Evolutionary conservation across 2,797 vertebrate genomes (phyloP).

Genomic region (Tauraco hartlaubi): DNA sequence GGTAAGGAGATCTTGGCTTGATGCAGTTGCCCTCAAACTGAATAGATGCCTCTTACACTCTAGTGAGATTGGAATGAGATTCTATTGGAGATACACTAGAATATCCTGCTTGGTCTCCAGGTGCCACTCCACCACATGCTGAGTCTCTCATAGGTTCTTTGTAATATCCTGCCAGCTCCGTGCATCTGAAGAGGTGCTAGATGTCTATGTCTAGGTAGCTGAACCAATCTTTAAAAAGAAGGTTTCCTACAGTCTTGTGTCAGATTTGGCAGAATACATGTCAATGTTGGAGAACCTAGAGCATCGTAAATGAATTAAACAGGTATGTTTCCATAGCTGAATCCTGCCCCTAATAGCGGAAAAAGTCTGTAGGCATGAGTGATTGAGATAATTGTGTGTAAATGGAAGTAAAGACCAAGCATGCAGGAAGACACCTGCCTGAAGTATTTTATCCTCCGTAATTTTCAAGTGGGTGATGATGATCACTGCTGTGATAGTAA

Average conservation of each 20-base stretch:
- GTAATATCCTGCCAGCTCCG: neutral
- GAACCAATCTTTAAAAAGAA: neutral
- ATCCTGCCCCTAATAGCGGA: neutral
- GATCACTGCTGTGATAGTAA: neutral
- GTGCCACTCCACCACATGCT: neutral
- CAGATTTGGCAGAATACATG: neutral
- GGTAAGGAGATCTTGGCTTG: neutral
- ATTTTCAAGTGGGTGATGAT: neutral
- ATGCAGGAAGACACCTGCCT: neutral
- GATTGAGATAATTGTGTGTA: neutral
- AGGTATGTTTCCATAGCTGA: neutral
- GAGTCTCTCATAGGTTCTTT: neutral
- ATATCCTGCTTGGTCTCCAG: neutral
- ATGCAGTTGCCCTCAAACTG: neutral
- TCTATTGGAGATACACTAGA: accelerated
- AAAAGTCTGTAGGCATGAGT: neutral
- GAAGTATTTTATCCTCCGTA: neutral
- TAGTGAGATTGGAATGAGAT: too few relatives aligned
- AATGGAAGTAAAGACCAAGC: neutral
- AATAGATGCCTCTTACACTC: neutral
- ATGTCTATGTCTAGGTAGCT: neutral
- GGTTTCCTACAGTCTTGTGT: neutral
- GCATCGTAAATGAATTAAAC: neutral
- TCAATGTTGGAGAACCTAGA: neutral
- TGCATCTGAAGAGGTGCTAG: neutral